phyloP scores from a whole-genome alignment of 2,113 vertebrate genomes.

The Galbula dea region DNA sequence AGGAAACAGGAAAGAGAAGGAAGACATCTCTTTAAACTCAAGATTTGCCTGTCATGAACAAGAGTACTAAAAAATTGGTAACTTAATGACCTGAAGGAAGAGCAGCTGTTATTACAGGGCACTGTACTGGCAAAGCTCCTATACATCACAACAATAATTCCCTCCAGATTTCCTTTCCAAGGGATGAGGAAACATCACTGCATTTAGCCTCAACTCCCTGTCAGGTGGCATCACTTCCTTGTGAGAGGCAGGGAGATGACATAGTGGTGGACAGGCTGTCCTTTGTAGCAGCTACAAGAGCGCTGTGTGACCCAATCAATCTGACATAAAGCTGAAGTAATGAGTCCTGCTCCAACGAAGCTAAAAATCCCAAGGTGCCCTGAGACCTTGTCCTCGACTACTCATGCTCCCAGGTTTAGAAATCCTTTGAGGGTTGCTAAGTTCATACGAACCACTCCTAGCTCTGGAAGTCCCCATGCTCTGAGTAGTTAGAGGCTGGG shows the following conservation, averaged over 20 bases:
- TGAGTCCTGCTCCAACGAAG: neutral
- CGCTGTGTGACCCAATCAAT: neutral
- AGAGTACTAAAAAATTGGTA: neutral
- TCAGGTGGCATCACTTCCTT: conserved; percentile 39
- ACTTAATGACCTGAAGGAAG: conserved; percentile 29
- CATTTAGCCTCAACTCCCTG: neutral
- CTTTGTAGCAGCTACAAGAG: conserved; percentile 2
- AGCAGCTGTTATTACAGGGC: neutral
- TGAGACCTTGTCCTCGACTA: neutral
- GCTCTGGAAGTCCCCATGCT: neutral
- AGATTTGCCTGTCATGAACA: neutral
- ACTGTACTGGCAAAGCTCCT: neutral
- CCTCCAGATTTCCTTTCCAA: conserved; percentile 22
- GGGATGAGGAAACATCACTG: conserved; percentile 16
- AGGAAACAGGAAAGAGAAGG: neutral
- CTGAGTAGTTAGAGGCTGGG: neutral
- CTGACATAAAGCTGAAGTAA: neutral
- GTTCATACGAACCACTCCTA: neutral
- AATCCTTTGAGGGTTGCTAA: conserved; percentile 3
- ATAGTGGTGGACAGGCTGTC: neutral
- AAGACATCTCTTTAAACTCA: neutral
- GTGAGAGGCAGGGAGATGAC: conserved; percentile 3
- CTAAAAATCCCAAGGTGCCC: neutral
- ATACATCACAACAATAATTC: neutral
- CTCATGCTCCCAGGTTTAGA: conserved; percentile 21